Base-by-base conservation (phyloP, 2,888 invertebrate species). In the Margaritifera margaritifera region DNA sequence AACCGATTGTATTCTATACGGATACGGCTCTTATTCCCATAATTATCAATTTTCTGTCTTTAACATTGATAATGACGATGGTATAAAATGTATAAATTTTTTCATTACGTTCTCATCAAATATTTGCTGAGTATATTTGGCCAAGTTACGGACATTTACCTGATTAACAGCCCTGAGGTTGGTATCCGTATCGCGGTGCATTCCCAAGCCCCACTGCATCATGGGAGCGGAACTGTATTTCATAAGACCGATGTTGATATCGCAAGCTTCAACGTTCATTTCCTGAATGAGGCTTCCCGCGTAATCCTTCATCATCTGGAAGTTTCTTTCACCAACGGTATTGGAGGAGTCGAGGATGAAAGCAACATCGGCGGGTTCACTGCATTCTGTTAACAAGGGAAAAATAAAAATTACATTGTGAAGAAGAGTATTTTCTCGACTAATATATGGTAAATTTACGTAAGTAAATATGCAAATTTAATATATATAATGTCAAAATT, bases 181-280 rank as follows among this genome's bases (percentile, higher is more conserved):
- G 4, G 83, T 78, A 53, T 83, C 84, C 4, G 81, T 81, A 63
- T 81, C 82, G 0, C 62, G 65, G 62, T 81, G 65, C 71, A 69
- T 71, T 11, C 74, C 74, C 27, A 88, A 77, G 42, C 74, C 71
- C 64, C 85, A 84, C 71, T 86, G 84, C 4, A 88, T 74, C 79
- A 81, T 81, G 11, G 87, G 81, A 15, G 79, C 77, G 2, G 87
- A 87, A 67, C 86, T 88, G 82, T 86, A 88, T 69, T 87, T 86
- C 75, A 87, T 80, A 54, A 86, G 80, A 27, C 85, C 86, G 20
- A 87, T 71, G 51, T 80, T 74, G 68, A 87, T 81, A 55, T 81
- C 77, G 71, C 85, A 85, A 25, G 77, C 75, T 52, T 85, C 84
- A 6, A 83, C 68, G 58, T 85, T 80, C 81, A 88, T 80, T 53